phyloP scores from a whole-genome alignment of 2,888 invertebrate species.

The Aromia moschata region DNA sequence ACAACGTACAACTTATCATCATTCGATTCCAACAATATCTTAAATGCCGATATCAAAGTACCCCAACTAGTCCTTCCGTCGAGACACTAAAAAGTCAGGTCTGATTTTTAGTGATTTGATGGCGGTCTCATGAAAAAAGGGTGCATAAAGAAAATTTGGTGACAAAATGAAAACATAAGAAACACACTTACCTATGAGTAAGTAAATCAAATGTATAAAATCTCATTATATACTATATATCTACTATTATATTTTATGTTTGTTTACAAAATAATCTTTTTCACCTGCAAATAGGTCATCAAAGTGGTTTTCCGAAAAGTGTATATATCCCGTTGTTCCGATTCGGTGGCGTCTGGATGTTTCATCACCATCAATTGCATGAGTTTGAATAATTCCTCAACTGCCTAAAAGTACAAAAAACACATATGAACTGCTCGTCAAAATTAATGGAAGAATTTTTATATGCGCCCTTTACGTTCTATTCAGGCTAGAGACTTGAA shows the following conservation, averaged over 20 bases:
- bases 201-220: too few species aligned
- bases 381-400: conserved; percentile 90
- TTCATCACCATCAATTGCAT: conserved; percentile 90
- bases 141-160: too few species aligned
- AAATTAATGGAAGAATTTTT: too few species aligned
- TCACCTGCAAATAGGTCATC: conserved; percentile 84
- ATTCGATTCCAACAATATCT: conserved; percentile 87
- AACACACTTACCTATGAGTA: too few species aligned
- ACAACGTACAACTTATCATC: conserved; percentile 90
- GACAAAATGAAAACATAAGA: too few species aligned
- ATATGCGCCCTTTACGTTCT: too few species aligned
- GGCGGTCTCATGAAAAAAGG: neutral
- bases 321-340: conserved; percentile 83
- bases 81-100: conserved; percentile 66
- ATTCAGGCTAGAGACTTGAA: too few species aligned
- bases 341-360: conserved; percentile 79
- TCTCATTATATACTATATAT: too few species aligned
- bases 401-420: conserved; percentile 68
- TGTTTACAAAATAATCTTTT: neutral
- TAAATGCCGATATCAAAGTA: conserved; percentile 89
- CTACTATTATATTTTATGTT: neutral
- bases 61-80: conserved; percentile 94
- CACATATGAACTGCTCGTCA: too few species aligned
- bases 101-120: neutral
- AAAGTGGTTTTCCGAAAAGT: conserved; percentile 86